These are phyloP conservation scores for Drosophila subquinaria DNA, from an alignment of 2,888 invertebrate species.

Conservation along the genomic window DNA sequence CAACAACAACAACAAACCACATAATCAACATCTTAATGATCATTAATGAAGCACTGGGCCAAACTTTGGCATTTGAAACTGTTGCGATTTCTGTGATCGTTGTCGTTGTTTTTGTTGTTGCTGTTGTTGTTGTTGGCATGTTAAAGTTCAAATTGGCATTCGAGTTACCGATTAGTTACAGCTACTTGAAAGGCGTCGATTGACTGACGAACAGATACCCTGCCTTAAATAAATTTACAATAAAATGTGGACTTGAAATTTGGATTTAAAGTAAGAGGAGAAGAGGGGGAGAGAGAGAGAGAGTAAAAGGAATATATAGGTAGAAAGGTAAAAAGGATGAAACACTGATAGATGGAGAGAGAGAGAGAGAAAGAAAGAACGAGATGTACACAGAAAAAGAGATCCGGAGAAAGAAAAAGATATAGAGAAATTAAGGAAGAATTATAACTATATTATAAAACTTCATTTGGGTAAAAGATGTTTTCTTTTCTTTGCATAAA, in stretches of 20 bases:
- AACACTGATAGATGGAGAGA: not conserved
- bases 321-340: too few relatives aligned
- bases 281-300: not conserved
- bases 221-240: not conserved
- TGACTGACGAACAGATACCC: constrained; percentile 28
- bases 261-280: not conserved
- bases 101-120: constrained; percentile 1
- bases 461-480: too few relatives aligned
- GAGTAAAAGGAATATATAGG: too few relatives aligned
- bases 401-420: too few relatives aligned
- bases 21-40: constrained; percentile 23
- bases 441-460: too few relatives aligned
- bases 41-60: constrained; percentile 24
- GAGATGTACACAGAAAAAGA: not conserved
- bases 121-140: constrained; percentile 46
- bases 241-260: not conserved
- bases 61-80: constrained; percentile 69
- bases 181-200: constrained; percentile 28
- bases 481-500: too few relatives aligned
- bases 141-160: constrained; percentile 76
- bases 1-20: constrained; percentile 34
- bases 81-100: not conserved
- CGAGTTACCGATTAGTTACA: constrained; percentile 44
- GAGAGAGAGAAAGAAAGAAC: too few relatives aligned
- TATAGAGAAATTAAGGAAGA: too few relatives aligned